Base-by-base conservation (phyloP, 2,797 vertebrate genomes). In the Brachyalestes nurse region DNA sequence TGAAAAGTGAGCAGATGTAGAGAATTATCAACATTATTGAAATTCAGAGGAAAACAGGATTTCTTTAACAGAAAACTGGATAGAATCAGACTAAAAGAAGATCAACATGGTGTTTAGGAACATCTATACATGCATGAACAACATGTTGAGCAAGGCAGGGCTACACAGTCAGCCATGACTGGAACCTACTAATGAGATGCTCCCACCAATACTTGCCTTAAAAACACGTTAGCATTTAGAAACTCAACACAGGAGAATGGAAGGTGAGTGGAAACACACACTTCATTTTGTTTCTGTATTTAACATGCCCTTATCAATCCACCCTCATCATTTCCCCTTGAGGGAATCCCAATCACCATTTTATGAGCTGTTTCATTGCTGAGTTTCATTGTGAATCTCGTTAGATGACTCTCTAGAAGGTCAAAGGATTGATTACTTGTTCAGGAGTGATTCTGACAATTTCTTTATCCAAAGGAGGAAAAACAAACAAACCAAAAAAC, bases 1-100 rank as follows among this genome's bases (percentile, higher is more conserved):
- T 79, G 60, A 77, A 66, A 16, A 40, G 25, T 61, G 17, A 66
- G 34, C 8, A 45, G 45, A 75, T 1, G 45, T 70, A 45, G 55
- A 74, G 19, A 72, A 57, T 72, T 19, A 38, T 38, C 25, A 53
- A 55, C 34, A n/a, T 51, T 25, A 12, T 19, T 72, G 25, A 34
- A 57, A 72, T 55, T 17, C 6, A 19, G 23, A 10, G 14, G n/a
- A n/a, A n/a, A n/a, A n/a, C n/a, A n/a, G n/a, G n/a, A n/a, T n/a
- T n/a, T n/a, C n/a, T n/a, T n/a, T n/a, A 42, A 47, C 1, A 47
- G 5, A 47, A 6, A 1, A 12, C 45, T 47, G 10, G 4, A 47
- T 47, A 5, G 5, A 47, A 47, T 4, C 45, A 47, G 8, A 47
- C 5, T 6, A 47, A 47, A 12, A 47, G 8, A 47, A 47, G 10